Percentiles rank a stretch among this genome's conserved stretches.
phyloP scores from a whole-genome alignment of 2,888 invertebrate species.

The Polydrusus tereticollis region DNA sequence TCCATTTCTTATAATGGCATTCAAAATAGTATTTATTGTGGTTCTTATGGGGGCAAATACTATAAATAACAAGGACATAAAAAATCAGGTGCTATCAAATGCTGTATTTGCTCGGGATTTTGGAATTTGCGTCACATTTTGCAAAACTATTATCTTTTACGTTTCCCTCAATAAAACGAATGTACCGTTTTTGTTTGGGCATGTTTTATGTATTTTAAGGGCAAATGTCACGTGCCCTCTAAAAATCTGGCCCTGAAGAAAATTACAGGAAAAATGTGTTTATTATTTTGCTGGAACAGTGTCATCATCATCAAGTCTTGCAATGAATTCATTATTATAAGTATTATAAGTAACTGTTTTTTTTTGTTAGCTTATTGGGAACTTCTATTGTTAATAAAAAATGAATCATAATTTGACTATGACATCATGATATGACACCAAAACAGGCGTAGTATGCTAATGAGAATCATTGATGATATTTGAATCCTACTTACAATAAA shows the following conservation, averaged over 20 bases:
- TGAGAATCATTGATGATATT: neutral
- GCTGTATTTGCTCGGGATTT: neutral
- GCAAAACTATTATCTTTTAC: neutral
- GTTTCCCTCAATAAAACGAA: neutral
- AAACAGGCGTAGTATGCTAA: conserved; percentile 7
- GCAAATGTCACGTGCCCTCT: too few species aligned
- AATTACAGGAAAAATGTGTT: too few species aligned
- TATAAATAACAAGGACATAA: neutral
- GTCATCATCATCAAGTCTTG: too few species aligned
- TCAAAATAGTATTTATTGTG: conserved; percentile 3
- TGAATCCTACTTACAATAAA: neutral
- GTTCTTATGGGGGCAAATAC: neutral
- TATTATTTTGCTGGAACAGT: too few species aligned
- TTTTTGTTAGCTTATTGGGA: neutral
- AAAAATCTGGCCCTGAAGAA: too few species aligned
- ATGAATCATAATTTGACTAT: conserved; percentile 1
- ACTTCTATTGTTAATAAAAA: neutral
- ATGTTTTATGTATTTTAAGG: too few species aligned
- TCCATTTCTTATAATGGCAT: neutral
- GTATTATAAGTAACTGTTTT: too few species aligned
- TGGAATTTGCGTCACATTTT: conserved; percentile 7
- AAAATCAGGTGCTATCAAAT: neutral
- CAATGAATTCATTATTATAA: too few species aligned
- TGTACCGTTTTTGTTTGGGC: too few species aligned
- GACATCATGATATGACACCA: conserved; percentile 2